Conservation (phyloP, 2,113 vertebrate species). For the Ellobius talpinus region DNA sequence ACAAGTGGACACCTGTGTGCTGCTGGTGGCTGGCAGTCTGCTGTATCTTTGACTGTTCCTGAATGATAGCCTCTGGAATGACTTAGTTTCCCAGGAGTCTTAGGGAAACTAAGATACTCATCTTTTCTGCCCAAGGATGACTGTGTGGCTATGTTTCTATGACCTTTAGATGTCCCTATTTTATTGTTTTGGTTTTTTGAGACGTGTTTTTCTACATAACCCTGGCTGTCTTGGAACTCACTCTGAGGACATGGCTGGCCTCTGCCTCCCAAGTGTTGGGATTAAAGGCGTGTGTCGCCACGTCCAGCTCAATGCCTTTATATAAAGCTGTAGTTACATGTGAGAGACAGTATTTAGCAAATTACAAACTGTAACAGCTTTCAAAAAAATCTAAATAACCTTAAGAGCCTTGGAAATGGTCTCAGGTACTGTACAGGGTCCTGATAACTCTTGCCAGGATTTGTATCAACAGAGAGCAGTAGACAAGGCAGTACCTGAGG, state of each 20-base stretch:
- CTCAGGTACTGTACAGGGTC: conserved; percentile 68
- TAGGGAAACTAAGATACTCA: not conserved
- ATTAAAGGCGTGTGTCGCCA: not conserved
- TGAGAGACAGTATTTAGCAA: conserved; percentile 64
- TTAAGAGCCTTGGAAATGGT: conserved; percentile 73
- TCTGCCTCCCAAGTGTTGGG: not conserved
- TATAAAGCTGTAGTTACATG: not conserved
- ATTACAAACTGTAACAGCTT: conserved; percentile 63
- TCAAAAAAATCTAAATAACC: conserved; percentile 58
- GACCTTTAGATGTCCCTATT: conserved; percentile 60
- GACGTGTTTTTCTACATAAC: not conserved
- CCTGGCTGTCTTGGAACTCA: not conserved
- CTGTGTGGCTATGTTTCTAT: conserved; percentile 53
- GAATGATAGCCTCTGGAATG: conserved; percentile 52
- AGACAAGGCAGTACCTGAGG: not conserved
- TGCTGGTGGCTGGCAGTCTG: not conserved
- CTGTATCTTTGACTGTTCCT: not conserved
- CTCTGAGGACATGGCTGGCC: not conserved
- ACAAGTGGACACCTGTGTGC: not conserved
- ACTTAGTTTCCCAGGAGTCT: conserved; percentile 61
- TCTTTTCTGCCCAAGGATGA: not conserved
- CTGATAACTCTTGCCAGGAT: conserved; percentile 61
- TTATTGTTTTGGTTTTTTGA: not conserved
- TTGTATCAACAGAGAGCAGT: conserved; percentile 38
- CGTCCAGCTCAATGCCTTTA: not conserved